Percentiles rank a stretch among this genome's conserved stretches.
phyloP scores from a whole-genome alignment of 64 coral and sea anemone species.

The Dendrophyllia cribrosa region DNA sequence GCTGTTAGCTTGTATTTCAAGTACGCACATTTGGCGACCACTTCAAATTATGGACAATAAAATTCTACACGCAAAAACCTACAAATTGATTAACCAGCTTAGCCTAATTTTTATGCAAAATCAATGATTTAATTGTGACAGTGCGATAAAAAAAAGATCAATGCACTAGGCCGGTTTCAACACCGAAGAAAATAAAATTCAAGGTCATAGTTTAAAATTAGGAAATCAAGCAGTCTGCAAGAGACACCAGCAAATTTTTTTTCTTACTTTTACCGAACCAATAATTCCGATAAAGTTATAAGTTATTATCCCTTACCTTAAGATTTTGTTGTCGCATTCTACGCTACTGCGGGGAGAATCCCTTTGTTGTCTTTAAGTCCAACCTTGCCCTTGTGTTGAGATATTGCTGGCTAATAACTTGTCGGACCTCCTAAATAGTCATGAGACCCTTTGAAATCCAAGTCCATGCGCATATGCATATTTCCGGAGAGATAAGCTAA shows the following conservation, averaged over 20 bases:
- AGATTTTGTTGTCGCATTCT: background rate
- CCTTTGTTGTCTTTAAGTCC: background rate
- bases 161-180: background rate
- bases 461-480: background rate
- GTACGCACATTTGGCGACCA: background rate
- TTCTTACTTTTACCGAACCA: background rate
- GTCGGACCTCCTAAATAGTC: slow-evolving; percentile 31
- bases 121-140: background rate
- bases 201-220: background rate
- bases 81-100: background rate
- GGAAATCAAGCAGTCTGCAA: too few relatives aligned
- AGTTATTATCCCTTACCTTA: background rate
- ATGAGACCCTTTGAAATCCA: background rate
- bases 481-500: slow-evolving; percentile 51
- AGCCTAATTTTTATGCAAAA: background rate
- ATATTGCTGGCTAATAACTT: slow-evolving; percentile 23
- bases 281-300: background rate
- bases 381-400: background rate
- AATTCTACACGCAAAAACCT: background rate
- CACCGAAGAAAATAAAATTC: background rate
- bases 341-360: background rate
- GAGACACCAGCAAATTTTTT: background rate
- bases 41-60: background rate
- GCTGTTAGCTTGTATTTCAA: background rate
- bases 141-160: background rate